A percentile compares a stretch with the other conserved stretches of the same genome.
Evolutionary conservation across 2,888 invertebrate species (phyloP).

Genomic region (Ptychoptera albimana): DNA sequence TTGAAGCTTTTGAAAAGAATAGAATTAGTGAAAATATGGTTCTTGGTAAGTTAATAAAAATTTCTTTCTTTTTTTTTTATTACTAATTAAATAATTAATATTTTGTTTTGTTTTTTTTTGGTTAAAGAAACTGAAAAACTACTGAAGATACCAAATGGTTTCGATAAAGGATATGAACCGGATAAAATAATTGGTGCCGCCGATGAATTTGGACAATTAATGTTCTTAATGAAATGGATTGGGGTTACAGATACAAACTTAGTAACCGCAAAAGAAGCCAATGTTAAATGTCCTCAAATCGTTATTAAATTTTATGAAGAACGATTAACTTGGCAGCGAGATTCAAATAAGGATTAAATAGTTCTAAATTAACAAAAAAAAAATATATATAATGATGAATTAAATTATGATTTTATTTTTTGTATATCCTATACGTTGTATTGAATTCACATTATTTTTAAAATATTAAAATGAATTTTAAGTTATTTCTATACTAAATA

Average conservation of each 20-base stretch:
- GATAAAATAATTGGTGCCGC: conserved; percentile 80
- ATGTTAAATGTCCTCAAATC: conserved; percentile 70
- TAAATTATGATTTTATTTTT: too few relatives aligned
- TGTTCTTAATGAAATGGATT: conserved; percentile 91
- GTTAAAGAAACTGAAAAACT: conserved; percentile 32
- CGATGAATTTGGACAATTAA: conserved; percentile 78
- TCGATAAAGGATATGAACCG: conserved; percentile 65
- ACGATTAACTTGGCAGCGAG: conserved; percentile 70
- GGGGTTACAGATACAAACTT: conserved; percentile 82
- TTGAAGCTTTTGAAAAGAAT: conserved; percentile 71
- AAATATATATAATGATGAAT: too few relatives aligned
- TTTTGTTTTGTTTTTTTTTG: too few relatives aligned
- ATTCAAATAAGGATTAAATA: too few relatives aligned
- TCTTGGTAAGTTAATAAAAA: conserved; percentile 28
- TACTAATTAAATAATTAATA: too few relatives aligned
- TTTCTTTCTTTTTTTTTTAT: too few relatives aligned
- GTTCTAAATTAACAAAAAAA: too few relatives aligned
- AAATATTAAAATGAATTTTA: too few relatives aligned
- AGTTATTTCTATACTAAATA: too few relatives aligned
- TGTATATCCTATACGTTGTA: too few relatives aligned
- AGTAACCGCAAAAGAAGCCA: conserved; percentile 73
- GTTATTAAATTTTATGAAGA: conserved; percentile 87
- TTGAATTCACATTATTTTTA: too few relatives aligned
- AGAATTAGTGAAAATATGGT: conserved; percentile 39
- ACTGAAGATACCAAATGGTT: conserved; percentile 35